These are phyloP conservation scores for Drosophila ananassae DNA, from an alignment of 1,140 invertebrate genomes.

Conservation along the genomic window DNA sequence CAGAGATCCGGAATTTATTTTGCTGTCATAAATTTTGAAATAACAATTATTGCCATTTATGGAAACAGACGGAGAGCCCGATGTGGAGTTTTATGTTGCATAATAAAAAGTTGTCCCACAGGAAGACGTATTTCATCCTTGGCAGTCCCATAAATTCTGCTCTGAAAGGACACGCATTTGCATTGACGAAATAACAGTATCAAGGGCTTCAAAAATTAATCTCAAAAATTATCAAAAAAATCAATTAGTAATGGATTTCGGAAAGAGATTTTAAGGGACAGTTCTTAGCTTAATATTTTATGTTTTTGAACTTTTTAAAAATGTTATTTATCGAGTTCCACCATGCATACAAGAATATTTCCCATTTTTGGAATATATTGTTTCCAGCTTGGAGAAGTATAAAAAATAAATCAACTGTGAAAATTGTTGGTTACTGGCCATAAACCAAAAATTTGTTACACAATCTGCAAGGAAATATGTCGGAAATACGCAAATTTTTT, in stretches of 20 bases:
- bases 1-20: slow-evolving; percentile 61
- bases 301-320: not conserved
- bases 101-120: slow-evolving; percentile 41
- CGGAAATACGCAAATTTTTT: slow-evolving; percentile 67
- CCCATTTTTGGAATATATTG: not conserved
- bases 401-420: slow-evolving; percentile 74
- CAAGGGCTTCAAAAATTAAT: not conserved
- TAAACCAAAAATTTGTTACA: slow-evolving; percentile 69
- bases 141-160: slow-evolving; percentile 52
- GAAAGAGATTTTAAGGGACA: too few relatives aligned
- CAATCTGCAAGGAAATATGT: slow-evolving; percentile 71
- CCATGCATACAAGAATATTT: not conserved
- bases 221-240: not conserved
- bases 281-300: too few relatives aligned
- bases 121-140: slow-evolving; percentile 56
- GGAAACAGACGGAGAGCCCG: slow-evolving; percentile 14
- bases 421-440: slow-evolving; percentile 48
- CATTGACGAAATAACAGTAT: slow-evolving; percentile 3
- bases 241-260: not conserved
- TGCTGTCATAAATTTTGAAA: slow-evolving; percentile 81
- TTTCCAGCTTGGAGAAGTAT: slow-evolving; percentile 2
- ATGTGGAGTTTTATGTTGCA: slow-evolving; percentile 44
- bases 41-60: slow-evolving; percentile 77
- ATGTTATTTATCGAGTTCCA: not conserved
- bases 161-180: slow-evolving; percentile 7